Conservation (phyloP, 1,140 invertebrate genomes). For the Yoshiicerus persimilis region DNA sequence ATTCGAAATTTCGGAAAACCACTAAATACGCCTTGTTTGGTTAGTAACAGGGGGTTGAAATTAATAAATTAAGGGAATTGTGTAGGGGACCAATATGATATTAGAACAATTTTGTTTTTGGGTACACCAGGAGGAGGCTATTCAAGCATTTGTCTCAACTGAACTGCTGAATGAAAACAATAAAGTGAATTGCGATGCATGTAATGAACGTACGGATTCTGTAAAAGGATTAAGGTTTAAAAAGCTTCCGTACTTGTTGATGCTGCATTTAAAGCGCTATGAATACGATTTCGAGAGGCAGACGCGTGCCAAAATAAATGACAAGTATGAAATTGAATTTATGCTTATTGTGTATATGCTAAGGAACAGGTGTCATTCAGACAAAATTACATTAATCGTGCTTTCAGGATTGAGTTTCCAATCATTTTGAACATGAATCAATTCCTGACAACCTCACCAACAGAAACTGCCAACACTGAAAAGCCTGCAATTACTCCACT, state of each 20-base stretch:
- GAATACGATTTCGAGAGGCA: constrained; percentile 80
- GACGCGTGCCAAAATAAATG: constrained; percentile 87
- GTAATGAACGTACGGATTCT: constrained; percentile 85
- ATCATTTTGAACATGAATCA: constrained; percentile 78
- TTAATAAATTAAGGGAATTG: not conserved
- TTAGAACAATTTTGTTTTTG: no score
- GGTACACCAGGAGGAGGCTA: constrained; percentile 79
- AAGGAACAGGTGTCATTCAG: no score
- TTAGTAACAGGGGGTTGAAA: not conserved
- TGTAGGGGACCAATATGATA: no score
- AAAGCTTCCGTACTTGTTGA: constrained; percentile 84
- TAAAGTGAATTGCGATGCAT: constrained; percentile 87
- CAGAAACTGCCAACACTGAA: constrained; percentile 36
- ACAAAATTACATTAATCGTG: constrained; percentile 18
- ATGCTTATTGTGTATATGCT: constrained; percentile 77
- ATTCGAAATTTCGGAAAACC: not conserved
- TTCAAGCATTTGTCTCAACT: constrained; percentile 80
- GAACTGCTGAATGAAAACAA: constrained; percentile 84
- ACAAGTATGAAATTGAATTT: constrained; percentile 85
- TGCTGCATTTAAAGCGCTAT: constrained; percentile 85
- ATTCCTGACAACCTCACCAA: constrained; percentile 61
- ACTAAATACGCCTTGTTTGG: not conserved
- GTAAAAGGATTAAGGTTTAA: constrained; percentile 89
- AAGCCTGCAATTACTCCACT: not conserved
- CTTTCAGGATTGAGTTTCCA: constrained; percentile 78